Percentiles rank a stretch among this genome's conserved stretches.
Conservation (phyloP, 1,140 invertebrate genomes). For the Macrobrachium nipponense region DNA sequence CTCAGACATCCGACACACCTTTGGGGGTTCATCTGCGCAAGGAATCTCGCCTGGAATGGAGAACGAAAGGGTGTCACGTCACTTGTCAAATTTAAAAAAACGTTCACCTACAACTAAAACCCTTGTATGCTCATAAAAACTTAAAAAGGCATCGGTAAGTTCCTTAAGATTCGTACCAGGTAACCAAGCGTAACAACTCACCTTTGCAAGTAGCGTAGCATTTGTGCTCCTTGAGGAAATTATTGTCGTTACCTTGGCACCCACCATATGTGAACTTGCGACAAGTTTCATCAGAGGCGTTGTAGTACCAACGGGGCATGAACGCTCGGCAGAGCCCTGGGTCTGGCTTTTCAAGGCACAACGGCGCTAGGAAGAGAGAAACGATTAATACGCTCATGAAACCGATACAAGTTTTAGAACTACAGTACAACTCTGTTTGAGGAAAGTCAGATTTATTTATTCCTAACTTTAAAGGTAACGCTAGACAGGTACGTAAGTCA, state of each 20-base stretch:
- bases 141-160: background rate
- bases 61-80: background rate
- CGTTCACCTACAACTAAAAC: background rate
- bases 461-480: too few species aligned
- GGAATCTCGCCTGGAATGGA: background rate
- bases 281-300: conserved; percentile 79
- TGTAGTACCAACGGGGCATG: conserved; percentile 83
- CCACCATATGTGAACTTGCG: conserved; percentile 84
- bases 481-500: too few species aligned
- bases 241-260: conserved; percentile 85
- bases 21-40: conserved; percentile 3
- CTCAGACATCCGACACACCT: conserved; percentile 5
- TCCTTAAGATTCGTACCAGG: background rate
- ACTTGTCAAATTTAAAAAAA: too few species aligned
- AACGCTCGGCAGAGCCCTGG: conserved; percentile 78
- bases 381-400: too few species aligned
- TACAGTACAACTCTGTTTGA: too few species aligned
- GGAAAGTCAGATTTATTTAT: too few species aligned
- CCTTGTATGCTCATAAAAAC: background rate
- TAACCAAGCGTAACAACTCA: background rate
- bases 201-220: conserved; percentile 70
- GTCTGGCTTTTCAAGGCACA: background rate
- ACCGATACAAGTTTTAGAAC: too few species aligned
- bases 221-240: conserved; percentile 77
- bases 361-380: background rate